phyloP scores from a whole-genome alignment of 1,140 invertebrate genomes.

The Penaeus vannamei region DNA sequence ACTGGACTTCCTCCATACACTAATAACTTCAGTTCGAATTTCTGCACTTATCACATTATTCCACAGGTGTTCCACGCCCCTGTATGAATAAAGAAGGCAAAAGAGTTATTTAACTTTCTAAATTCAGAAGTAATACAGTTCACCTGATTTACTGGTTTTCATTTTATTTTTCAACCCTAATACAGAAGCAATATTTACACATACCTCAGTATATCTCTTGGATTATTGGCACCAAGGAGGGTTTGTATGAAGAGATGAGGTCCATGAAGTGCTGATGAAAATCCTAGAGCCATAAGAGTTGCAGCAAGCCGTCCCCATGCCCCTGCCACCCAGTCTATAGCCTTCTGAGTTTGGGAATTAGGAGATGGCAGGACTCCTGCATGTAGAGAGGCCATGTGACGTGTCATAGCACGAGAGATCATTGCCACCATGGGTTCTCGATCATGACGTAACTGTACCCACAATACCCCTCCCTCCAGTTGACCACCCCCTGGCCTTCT shows the following conservation, averaged over 20 bases:
- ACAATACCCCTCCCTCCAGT: constrained; percentile 58
- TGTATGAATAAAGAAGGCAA: constrained; percentile 40
- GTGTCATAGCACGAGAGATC: constrained; percentile 37
- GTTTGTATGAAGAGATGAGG: constrained; percentile 51
- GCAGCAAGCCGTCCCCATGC: constrained; percentile 56
- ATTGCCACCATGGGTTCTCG: constrained; percentile 45
- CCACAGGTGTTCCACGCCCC: constrained; percentile 52
- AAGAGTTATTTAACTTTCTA: neutral
- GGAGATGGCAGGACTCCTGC: constrained; percentile 53
- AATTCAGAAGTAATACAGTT: neutral
- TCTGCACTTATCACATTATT: constrained; percentile 44
- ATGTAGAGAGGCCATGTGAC: constrained; percentile 48
- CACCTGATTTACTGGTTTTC: no score
- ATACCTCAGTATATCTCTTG: constrained; percentile 54
- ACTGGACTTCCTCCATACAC: constrained; percentile 59
- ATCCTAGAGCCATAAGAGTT: constrained; percentile 58
- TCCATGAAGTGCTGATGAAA: constrained; percentile 58
- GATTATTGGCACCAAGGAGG: constrained; percentile 38
- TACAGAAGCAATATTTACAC: neutral
- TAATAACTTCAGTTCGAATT: constrained; percentile 54
- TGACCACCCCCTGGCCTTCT: constrained; percentile 59
- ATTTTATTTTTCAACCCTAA: no score
- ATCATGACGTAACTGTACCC: constrained; percentile 61
- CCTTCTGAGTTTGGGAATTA: constrained; percentile 35
- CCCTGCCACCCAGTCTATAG: constrained; percentile 48